Base-by-base conservation (phyloP, 2,888 invertebrate species). In the Ophion slaviceki region DNA sequence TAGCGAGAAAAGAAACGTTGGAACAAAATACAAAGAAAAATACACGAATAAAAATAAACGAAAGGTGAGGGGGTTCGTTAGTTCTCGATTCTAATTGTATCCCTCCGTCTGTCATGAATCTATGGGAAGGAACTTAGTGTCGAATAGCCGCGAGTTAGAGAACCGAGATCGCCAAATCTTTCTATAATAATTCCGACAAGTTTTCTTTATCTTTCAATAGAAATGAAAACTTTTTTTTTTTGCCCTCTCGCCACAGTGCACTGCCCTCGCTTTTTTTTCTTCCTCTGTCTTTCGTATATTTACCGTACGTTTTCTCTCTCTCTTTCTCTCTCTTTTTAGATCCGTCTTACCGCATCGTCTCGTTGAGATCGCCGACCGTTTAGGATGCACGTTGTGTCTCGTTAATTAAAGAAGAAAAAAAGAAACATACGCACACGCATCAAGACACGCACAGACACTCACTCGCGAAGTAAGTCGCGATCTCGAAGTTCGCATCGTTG, bases 201-300 rank as follows among this genome's bases (percentile, higher is more conserved):
- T 88, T 86, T 86, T 45, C 77, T 57, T 59, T 17, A 11, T 77
- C 24, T 68, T 57, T 32, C 17, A 2, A 71, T 76, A 79, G 78
- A 81, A 79, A 84, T 81, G 64, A 84, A 80, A 87, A 83, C 28
- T 32, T 79, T 75, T 66, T 75, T 66, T 53, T 74, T 83, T 78
- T 84, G 88, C 92, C 92, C 92, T 91, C 89, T 89, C 87, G 89
- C 90, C 90, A 93, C 93, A 93, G 93, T 93, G 93, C 93, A 93
- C 92, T 93, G 93, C 93, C 92, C 90, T 81, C 76, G 85, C 80
- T 84, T 82, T 76, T 62, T 87, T 53, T 40, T 53, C 36, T 40
- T 71, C 66, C 68, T 74, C 45, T 28, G 64, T 80, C 53, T 71
- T 79, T 47, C n/a, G 79, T 72, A 66, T 24, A 87, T 68, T 24